These are phyloP conservation scores for Drosophila kuntzei DNA, from an alignment of 2,888 invertebrate species.

Conservation along the genomic window DNA sequence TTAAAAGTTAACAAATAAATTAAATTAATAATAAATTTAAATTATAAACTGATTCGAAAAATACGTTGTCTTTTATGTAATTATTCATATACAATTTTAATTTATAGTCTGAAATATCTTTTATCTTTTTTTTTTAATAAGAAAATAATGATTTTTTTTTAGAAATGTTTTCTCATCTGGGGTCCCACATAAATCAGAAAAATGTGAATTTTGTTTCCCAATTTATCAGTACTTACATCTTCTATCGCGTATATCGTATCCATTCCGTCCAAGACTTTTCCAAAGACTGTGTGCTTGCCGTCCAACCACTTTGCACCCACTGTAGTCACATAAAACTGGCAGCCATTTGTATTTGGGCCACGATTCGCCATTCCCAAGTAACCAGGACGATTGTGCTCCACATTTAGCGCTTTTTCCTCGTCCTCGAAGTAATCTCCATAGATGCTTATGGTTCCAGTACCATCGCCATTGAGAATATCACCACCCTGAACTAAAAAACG, in stretches of 20 bases:
- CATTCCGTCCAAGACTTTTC: slow-evolving; percentile 93
- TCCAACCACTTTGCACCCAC: slow-evolving; percentile 95
- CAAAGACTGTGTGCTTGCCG: slow-evolving; percentile 94
- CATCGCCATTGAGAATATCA: slow-evolving; percentile 92
- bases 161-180: neutral
- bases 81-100: no score
- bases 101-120: no score
- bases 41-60: no score
- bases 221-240: slow-evolving; percentile 84
- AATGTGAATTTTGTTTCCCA: neutral
- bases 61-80: no score
- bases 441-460: slow-evolving; percentile 93
- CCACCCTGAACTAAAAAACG: slow-evolving; percentile 98
- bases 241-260: slow-evolving; percentile 93
- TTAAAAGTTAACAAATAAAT: no score
- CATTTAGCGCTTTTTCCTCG: slow-evolving; percentile 92
- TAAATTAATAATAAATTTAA: no score
- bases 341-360: slow-evolving; percentile 95
- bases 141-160: no score
- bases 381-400: slow-evolving; percentile 93
- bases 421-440: slow-evolving; percentile 94
- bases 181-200: neutral
- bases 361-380: slow-evolving; percentile 97
- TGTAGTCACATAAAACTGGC: slow-evolving; percentile 97
- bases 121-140: no score